Conservation (phyloP, 1,140 invertebrate species). For the Tenebrio molitor region DNA sequence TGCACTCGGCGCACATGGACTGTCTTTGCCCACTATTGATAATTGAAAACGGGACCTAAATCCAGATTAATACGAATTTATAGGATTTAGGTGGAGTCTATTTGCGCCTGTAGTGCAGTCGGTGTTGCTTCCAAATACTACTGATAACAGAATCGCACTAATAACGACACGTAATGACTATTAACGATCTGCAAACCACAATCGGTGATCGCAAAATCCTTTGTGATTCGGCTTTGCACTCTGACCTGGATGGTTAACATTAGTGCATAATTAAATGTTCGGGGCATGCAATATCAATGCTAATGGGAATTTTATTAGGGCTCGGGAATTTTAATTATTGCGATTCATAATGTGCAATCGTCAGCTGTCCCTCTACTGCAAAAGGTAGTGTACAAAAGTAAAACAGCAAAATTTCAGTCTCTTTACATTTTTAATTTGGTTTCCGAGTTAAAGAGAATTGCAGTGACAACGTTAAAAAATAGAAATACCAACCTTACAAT, state of each 20-base stretch:
- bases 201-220: slow-evolving; percentile 29
- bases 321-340: neutral
- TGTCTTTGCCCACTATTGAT: too few relatives aligned
- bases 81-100: neutral
- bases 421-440: too few relatives aligned
- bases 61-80: slow-evolving; percentile 22
- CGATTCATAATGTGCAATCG: slow-evolving; percentile 2
- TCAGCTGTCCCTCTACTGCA: too few relatives aligned
- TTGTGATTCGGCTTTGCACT: slow-evolving; percentile 32
- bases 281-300: slow-evolving; percentile 10
- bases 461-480: too few relatives aligned
- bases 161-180: slow-evolving; percentile 35
- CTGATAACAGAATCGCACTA: slow-evolving; percentile 22
- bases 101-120: slow-evolving; percentile 5
- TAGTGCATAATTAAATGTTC: slow-evolving; percentile 35
- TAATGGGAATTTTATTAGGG: neutral
- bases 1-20: too few relatives aligned
- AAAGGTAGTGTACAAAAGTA: too few relatives aligned
- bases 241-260: slow-evolving; percentile 35
- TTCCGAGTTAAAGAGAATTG: too few relatives aligned
- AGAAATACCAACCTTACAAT: too few relatives aligned
- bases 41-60: slow-evolving; percentile 30
- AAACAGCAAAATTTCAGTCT: too few relatives aligned
- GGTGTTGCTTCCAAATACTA: slow-evolving; percentile 1
- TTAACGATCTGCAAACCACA: slow-evolving; percentile 36